A percentile compares a stretch with the other conserved stretches of the same genome.
Evolutionary conservation across 2,797 vertebrate genomes (phyloP).

Genomic region (Pelodytes ibericus): DNA sequence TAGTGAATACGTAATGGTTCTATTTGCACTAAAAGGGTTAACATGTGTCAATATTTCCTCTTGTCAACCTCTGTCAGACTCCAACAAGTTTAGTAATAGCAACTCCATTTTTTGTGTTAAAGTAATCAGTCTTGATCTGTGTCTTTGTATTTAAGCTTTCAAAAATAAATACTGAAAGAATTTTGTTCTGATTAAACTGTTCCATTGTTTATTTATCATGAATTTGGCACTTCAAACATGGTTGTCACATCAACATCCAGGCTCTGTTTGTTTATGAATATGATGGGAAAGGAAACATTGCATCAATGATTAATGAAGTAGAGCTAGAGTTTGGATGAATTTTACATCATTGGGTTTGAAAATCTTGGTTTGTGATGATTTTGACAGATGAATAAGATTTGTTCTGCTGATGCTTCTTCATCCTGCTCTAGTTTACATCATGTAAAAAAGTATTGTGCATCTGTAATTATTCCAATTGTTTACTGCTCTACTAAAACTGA

Average conservation of each 20-base stretch:
- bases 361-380: not conserved
- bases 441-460: too few relatives aligned
- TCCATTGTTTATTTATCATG: conserved; percentile 36
- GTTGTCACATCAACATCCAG: conserved; percentile 22
- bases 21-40: conserved; percentile 5
- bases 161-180: conserved; percentile 52
- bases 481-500: too few relatives aligned
- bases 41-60: not conserved
- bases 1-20: not conserved
- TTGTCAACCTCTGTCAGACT: conserved; percentile 23
- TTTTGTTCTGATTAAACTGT: conserved; percentile 40
- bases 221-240: conserved; percentile 36
- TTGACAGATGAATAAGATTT: too few relatives aligned
- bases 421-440: too few relatives aligned
- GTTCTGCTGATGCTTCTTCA: too few relatives aligned
- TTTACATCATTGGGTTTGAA: not conserved
- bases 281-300: conserved; percentile 28
- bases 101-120: conserved; percentile 36
- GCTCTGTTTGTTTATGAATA: conserved; percentile 1
- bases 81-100: conserved; percentile 29
- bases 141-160: conserved; percentile 24
- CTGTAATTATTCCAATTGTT: too few relatives aligned
- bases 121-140: conserved; percentile 33
- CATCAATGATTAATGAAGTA: conserved; percentile 23
- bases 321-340: not conserved